Evolutionary conservation across 2,797 vertebrate species (phyloP).

Genomic region (Falco rusticolus): DNA sequence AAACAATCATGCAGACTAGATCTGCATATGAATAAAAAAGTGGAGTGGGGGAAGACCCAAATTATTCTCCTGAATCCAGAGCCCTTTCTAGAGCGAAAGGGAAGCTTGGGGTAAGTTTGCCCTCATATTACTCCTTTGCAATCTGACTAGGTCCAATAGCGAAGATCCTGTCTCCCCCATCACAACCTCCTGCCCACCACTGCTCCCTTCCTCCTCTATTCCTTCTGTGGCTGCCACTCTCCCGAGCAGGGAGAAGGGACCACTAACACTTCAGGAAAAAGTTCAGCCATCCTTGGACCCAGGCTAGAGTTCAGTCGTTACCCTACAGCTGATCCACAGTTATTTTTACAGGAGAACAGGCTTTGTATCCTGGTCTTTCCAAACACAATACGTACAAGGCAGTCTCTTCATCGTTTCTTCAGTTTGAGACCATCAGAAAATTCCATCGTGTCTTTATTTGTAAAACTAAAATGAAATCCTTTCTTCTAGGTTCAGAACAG

Average conservation of each 20-base stretch:
- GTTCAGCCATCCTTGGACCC: neutral
- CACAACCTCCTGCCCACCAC: neutral
- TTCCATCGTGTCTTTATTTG: neutral
- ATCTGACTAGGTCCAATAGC: neutral
- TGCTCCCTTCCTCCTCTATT: neutral
- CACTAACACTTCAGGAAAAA: neutral
- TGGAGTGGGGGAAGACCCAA: neutral
- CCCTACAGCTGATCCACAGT: neutral
- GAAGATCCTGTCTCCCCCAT: neutral
- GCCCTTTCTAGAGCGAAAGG: neutral
- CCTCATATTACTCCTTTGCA: neutral
- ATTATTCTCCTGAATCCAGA: neutral
- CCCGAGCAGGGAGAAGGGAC: neutral
- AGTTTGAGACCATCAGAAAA: neutral
- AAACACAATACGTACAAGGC: accelerated
- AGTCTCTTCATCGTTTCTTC: neutral
- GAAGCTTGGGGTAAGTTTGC: neutral
- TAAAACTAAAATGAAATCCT: neutral
- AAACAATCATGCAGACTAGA: neutral
- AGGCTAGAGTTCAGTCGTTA: neutral
- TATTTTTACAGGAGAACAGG: neutral
- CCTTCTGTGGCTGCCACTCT: neutral
- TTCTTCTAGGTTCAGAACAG: neutral
- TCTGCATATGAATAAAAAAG: neutral
- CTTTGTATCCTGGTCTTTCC: neutral